Evolutionary conservation across 2,113 vertebrate species (phyloP), one percentile per base, ranked within the genome.

Genomic region (Recurvirostra avosetta): DNA sequence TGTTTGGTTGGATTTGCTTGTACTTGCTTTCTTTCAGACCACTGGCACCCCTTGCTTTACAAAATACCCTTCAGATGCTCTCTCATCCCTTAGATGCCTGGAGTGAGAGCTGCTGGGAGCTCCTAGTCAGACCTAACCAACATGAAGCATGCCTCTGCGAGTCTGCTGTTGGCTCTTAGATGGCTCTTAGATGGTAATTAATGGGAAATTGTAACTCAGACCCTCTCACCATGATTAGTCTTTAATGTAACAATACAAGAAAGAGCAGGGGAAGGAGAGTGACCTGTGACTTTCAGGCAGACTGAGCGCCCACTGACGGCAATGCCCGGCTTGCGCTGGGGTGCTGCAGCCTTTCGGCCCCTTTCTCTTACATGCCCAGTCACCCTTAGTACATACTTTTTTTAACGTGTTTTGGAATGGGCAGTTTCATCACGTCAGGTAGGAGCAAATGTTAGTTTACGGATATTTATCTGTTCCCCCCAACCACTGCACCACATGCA

Each of bases 141-240:
- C 2, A 3, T 1, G 7, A 77, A 74, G 9, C 0, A 0, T 27
- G 22, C 5, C 18, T 29, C 26, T 94, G 18, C 0, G 2, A 47
- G 62, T 56, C 43, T 75, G 22, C 10, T 63, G 30, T 63, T 62
- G 68, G 22, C 41, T 90, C 41, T 81, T 71, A 87, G 47, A 21
- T 71, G 15, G 4, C 41, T 89, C 41, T 85, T 71, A 87, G 47
- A 21, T 71, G 15, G 3, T 50, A 59, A 38, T 75, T 50, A 90
- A 41, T 29, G 20, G 6, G 22, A 23, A 85, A 58, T 15, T 80
- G 5, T 58, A 91, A 41, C 12, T 70, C 49, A 92, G 58, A 62
- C 29, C 38, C 19, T 74, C n/a, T 67, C 77, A 71, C 21, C 0
- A 4, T 66, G 34, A 45, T 53, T 71, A 50, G 6, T 56, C 52